Conservation (phyloP, 2,113 vertebrate species). For the Montifringilla adamsi region DNA sequence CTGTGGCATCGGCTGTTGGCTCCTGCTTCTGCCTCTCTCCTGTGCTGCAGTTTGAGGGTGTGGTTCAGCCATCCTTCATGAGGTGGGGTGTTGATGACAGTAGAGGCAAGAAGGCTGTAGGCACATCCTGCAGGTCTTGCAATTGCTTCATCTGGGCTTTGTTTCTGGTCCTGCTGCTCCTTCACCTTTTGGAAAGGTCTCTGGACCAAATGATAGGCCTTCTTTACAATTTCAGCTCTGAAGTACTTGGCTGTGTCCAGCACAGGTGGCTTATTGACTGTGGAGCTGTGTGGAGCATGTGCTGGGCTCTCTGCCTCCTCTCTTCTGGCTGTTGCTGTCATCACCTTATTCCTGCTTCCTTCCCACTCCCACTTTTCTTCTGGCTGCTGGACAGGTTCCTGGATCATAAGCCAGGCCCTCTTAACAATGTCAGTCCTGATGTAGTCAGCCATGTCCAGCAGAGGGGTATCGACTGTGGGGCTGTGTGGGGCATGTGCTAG, state of each 20-base stretch:
- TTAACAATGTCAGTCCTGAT: neutral
- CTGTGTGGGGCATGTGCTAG: neutral
- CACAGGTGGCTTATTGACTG: accelerated
- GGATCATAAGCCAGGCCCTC: neutral
- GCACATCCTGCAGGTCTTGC: neutral
- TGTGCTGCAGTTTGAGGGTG: neutral
- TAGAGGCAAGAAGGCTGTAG: neutral
- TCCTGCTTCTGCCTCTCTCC: neutral
- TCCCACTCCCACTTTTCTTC: neutral
- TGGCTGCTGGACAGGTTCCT: neutral
- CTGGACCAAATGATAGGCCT: neutral
- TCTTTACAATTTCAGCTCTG: neutral
- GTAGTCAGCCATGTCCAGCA: neutral
- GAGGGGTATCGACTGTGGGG: accelerated
- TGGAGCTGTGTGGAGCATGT: neutral
- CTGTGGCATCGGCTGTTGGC: accelerated
- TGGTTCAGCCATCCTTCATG: neutral
- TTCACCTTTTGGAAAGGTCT: neutral
- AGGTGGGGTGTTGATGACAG: neutral
- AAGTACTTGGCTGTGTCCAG: neutral
- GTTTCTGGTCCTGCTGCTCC: neutral
- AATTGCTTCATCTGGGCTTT: neutral
- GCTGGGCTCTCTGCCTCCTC: neutral
- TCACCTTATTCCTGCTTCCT: neutral
- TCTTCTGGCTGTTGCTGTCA: neutral